Evolutionary conservation across 2,888 invertebrate genomes (phyloP).

Genomic region (Mystacides longicornis): DNA sequence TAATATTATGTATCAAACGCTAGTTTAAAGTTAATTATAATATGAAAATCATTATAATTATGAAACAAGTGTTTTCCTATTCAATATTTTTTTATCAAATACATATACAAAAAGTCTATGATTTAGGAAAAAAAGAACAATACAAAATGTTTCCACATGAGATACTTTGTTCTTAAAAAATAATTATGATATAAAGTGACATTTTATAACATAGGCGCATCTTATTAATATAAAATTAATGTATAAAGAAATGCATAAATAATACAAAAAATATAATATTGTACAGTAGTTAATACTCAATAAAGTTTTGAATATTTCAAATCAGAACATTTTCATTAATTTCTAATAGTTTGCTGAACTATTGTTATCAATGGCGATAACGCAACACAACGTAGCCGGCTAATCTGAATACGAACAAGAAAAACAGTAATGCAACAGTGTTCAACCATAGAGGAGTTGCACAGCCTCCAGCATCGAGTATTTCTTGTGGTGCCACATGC

Average conservation of each 20-base stretch:
- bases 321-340: not conserved
- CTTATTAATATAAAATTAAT: not conserved
- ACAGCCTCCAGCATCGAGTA: slow-evolving; percentile 59
- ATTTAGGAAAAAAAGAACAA: slow-evolving; percentile 13
- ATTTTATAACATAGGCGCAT: not conserved
- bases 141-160: slow-evolving; percentile 5
- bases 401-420: slow-evolving; percentile 62
- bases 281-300: not conserved
- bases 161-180: not conserved
- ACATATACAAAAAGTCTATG: slow-evolving; percentile 8
- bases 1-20: too few relatives aligned
- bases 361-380: slow-evolving; percentile 52
- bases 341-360: not conserved
- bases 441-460: slow-evolving; percentile 65
- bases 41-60: too few relatives aligned
- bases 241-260: not conserved
- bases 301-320: not conserved
- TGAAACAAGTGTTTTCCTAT: not conserved
- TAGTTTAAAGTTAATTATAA: too few relatives aligned
- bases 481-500: slow-evolving; percentile 58
- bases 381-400: slow-evolving; percentile 67
- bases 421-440: slow-evolving; percentile 60
- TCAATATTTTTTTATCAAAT: not conserved
- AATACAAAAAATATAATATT: not conserved
- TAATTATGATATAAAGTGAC: not conserved